These are phyloP conservation scores for Seriola aureovittata DNA, from an alignment of 2,113 vertebrate genomes.

Conservation along the genomic window DNA sequence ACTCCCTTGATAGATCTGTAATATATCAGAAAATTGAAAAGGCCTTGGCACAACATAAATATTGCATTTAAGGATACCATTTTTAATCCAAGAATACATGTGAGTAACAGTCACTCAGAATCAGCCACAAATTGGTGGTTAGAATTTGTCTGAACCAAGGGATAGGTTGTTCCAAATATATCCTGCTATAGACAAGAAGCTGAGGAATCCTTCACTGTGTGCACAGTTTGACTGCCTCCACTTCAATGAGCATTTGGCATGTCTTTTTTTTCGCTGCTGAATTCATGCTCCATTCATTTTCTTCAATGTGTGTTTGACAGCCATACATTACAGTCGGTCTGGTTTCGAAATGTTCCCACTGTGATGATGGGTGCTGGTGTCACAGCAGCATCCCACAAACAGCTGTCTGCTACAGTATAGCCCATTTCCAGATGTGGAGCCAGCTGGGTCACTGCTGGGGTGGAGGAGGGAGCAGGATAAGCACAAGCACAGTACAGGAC, in stretches of 20 bases:
- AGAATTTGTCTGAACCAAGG: background rate
- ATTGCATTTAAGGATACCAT: background rate
- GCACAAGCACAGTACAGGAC: background rate
- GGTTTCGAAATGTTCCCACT: slow-evolving; percentile 52
- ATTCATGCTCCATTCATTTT: slow-evolving; percentile 30
- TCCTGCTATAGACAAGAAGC: background rate
- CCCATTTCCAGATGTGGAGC: slow-evolving; percentile 58
- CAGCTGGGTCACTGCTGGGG: slow-evolving; percentile 40
- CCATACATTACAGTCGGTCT: slow-evolving; percentile 28
- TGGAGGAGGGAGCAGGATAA: background rate
- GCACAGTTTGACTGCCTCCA: slow-evolving; percentile 9
- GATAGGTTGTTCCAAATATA: background rate
- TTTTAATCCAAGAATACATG: background rate
- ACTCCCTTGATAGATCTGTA: slow-evolving; percentile 24
- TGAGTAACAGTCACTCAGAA: background rate
- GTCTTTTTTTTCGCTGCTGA: slow-evolving; percentile 35
- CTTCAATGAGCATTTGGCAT: slow-evolving; percentile 13
- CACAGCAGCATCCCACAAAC: slow-evolving; percentile 51
- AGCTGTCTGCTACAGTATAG: slow-evolving; percentile 53
- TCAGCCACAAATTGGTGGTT: background rate
- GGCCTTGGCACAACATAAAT: slow-evolving; percentile 1
- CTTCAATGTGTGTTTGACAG: slow-evolving; percentile 26
- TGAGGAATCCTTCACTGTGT: slow-evolving; percentile 7
- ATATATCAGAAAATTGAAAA: slow-evolving; percentile 22
- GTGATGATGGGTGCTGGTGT: slow-evolving; percentile 46